Evolutionary conservation across 2,797 vertebrate genomes (phyloP).

Genomic region (Tolypeutes matacus): DNA sequence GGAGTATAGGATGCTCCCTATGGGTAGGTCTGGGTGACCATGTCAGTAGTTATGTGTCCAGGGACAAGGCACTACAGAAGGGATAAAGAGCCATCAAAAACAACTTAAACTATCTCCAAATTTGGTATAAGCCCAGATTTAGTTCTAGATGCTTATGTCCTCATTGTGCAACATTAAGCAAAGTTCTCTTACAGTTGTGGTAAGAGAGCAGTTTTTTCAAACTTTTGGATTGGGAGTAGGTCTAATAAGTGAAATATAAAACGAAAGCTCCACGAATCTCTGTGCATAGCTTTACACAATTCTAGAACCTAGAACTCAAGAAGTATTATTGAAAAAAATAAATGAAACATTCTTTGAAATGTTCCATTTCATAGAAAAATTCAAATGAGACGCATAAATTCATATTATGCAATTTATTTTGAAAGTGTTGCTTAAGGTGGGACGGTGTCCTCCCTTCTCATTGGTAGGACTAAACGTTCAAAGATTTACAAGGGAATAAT

Average conservation of each 20-base stretch:
- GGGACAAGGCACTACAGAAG: neutral
- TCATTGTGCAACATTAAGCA: neutral
- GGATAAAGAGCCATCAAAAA: neutral
- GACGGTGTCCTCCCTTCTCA: constrained; percentile 2
- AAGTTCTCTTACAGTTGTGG: neutral
- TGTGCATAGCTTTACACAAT: neutral
- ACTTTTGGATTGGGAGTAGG: neutral
- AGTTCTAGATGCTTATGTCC: neutral
- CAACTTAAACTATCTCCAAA: neutral
- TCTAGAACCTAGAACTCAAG: neutral
- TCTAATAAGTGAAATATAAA: constrained; percentile 28
- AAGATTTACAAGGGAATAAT: constrained; percentile 1
- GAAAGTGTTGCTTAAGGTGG: neutral
- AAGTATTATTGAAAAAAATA: constrained; percentile 20
- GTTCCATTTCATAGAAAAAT: constrained; percentile 57
- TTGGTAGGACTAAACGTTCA: neutral
- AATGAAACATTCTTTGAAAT: constrained; percentile 29
- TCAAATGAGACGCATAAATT: constrained; percentile 22
- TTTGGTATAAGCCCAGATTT: neutral
- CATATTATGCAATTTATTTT: neutral
- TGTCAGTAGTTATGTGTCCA: neutral
- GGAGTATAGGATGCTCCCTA: neutral
- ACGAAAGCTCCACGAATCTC: neutral
- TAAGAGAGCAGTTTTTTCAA: neutral
- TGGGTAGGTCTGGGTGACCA: neutral